These are phyloP conservation scores for Periophthalmus modestus DNA, from an alignment of 2,113 vertebrate species.

Conservation along the genomic window DNA sequence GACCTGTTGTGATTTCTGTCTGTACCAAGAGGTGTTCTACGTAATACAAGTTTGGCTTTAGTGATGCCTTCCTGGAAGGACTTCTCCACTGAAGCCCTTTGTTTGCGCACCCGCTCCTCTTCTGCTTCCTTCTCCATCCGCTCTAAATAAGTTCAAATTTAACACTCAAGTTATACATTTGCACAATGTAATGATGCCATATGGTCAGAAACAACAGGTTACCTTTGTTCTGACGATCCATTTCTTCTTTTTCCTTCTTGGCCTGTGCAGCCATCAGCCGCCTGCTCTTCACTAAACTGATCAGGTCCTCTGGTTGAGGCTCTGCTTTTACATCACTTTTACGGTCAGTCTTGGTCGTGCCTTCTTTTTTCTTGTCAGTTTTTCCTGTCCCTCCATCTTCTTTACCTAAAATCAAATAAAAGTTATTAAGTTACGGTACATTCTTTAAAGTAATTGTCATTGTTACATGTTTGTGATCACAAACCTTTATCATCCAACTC, in stretches of 20 bases:
- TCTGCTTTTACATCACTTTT: constrained; percentile 75
- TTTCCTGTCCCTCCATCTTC: constrained; percentile 25
- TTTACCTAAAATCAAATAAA: constrained; percentile 1
- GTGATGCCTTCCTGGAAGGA: constrained; percentile 93
- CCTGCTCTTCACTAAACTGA: constrained; percentile 93
- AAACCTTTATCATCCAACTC: constrained; percentile 86
- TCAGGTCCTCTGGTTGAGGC: constrained; percentile 86
- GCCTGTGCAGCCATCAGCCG: constrained; percentile 90
- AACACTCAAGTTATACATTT: background rate
- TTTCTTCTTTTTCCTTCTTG: constrained; percentile 92
- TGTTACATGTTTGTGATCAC: background rate
- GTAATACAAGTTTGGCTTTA: constrained; percentile 88
- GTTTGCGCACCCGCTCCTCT: constrained; percentile 87
- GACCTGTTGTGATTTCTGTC: constrained; percentile 96
- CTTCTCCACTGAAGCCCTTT: constrained; percentile 86
- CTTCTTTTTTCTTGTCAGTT: constrained; percentile 80
- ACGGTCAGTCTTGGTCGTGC: constrained; percentile 51
- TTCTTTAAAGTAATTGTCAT: background rate
- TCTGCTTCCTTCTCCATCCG: constrained; percentile 93
- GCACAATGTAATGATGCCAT: background rate
- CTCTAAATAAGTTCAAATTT: constrained; percentile 69
- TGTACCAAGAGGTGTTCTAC: constrained; percentile 87
- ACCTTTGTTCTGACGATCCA: constrained; percentile 92
- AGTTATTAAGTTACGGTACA: constrained; percentile 22
- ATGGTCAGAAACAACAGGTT: background rate